Evolutionary conservation across 2,113 vertebrate genomes (phyloP).

Genomic region (Athene noctua): DNA sequence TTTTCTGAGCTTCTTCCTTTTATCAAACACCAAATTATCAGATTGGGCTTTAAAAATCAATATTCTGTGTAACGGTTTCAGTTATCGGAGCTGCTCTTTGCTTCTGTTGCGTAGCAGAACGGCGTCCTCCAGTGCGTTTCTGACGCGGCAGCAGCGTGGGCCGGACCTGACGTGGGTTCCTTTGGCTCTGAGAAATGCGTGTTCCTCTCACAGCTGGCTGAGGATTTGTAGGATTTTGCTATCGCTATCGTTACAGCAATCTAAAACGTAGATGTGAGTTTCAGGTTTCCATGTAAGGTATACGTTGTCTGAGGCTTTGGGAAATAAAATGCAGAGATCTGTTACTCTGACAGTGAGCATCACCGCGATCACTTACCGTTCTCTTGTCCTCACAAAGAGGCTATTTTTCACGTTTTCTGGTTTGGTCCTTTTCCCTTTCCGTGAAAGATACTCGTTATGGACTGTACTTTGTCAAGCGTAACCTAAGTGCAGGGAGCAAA

Average conservation of each 20-base stretch:
- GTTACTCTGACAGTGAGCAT: neutral
- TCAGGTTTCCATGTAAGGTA: neutral
- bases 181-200: neutral
- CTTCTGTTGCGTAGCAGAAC: neutral
- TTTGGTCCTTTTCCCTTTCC: neutral
- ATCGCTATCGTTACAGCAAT: neutral
- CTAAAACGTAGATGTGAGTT: neutral
- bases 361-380: neutral
- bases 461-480: neutral
- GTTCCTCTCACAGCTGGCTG: neutral
- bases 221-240: neutral
- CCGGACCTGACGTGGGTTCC: neutral
- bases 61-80: neutral
- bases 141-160: neutral
- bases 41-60: neutral
- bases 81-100: neutral
- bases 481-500: neutral
- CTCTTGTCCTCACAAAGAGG: neutral
- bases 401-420: neutral
- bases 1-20: neutral
- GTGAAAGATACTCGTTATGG: neutral
- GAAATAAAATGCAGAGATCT: neutral
- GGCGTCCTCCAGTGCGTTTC: neutral
- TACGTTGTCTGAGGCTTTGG: neutral
- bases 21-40: neutral